Evolutionary conservation across 2,888 invertebrate species (phyloP).

Genomic region (Macropis europaea): DNA sequence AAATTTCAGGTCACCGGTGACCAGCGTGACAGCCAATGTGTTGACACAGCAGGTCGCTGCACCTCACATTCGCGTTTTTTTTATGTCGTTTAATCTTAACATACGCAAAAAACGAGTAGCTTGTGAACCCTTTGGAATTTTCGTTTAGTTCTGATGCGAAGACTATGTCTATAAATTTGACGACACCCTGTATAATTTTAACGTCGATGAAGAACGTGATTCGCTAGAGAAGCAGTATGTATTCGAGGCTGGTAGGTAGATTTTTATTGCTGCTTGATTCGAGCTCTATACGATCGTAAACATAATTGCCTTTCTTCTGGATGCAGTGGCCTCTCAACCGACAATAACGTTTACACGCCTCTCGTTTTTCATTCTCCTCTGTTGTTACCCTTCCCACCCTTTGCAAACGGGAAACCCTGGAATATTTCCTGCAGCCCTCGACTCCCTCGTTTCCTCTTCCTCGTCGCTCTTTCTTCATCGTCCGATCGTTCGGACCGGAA

Average conservation of each 20-base stretch:
- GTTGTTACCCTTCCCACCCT: not conserved
- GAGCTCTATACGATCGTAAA: slow-evolving; percentile 19
- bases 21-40: too few species aligned
- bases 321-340: not conserved
- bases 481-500: slow-evolving; percentile 13
- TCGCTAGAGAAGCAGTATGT: slow-evolving; percentile 3
- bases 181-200: not conserved
- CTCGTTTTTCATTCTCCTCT: slow-evolving; percentile 13
- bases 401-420: slow-evolving; percentile 15
- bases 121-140: too few species aligned
- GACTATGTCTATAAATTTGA: too few species aligned
- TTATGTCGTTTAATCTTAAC: too few species aligned
- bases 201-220: not conserved
- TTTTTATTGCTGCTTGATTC: slow-evolving; percentile 10
- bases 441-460: not conserved
- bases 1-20: too few species aligned
- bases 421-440: slow-evolving; percentile 9
- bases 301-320: slow-evolving; percentile 16
- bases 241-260: not conserved
- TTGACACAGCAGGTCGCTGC: too few species aligned
- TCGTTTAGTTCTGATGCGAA: too few species aligned
- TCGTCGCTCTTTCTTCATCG: not conserved
- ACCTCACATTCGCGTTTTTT: too few species aligned
- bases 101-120: too few species aligned
- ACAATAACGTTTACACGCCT: slow-evolving; percentile 13